Percentiles rank a stretch among this genome's conserved stretches.
Conservation (phyloP, 2,113 vertebrate genomes). For the Dicentrarchus labrax region DNA sequence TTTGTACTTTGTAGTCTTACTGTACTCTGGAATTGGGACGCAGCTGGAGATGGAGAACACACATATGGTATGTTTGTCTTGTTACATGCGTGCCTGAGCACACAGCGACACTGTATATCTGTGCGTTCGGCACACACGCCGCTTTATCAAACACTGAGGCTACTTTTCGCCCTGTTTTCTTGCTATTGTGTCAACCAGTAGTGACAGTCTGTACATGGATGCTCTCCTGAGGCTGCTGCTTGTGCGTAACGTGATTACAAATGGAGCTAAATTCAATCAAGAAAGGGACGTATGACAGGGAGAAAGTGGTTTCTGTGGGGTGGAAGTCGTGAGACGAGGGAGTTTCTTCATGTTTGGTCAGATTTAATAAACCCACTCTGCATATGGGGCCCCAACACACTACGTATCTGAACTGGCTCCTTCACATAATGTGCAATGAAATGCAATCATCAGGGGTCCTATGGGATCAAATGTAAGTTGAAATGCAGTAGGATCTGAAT, state of each 20-base stretch:
- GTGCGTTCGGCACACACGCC: constrained; percentile 9
- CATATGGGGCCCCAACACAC: constrained; percentile 25
- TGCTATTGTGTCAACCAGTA: constrained; percentile 38
- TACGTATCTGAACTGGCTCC: constrained; percentile 24
- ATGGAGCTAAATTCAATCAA: constrained; percentile 58
- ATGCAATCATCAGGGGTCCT: constrained; percentile 32
- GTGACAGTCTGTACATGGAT: constrained; percentile 30
- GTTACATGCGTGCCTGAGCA: not conserved
- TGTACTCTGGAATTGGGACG: not conserved
- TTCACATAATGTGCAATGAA: constrained; percentile 43
- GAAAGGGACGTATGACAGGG: constrained; percentile 15
- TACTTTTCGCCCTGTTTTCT: constrained; percentile 19
- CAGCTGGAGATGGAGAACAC: not conserved
- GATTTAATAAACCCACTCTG: constrained; percentile 51
- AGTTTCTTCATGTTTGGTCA: constrained; percentile 53
- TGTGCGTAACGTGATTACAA: constrained; percentile 61
- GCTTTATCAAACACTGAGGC: constrained; percentile 46
- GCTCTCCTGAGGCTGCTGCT: constrained; percentile 44
- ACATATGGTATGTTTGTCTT: constrained; percentile 17
- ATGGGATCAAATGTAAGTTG: constrained; percentile 22
- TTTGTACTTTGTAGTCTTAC: not conserved
- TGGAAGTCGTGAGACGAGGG: constrained; percentile 23
- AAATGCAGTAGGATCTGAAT: constrained; percentile 20
- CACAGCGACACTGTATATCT: not conserved
- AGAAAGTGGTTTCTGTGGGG: constrained; percentile 24